Base-by-base conservation (phyloP, 2,113 vertebrate genomes). In the Sigmodon hispidus region DNA sequence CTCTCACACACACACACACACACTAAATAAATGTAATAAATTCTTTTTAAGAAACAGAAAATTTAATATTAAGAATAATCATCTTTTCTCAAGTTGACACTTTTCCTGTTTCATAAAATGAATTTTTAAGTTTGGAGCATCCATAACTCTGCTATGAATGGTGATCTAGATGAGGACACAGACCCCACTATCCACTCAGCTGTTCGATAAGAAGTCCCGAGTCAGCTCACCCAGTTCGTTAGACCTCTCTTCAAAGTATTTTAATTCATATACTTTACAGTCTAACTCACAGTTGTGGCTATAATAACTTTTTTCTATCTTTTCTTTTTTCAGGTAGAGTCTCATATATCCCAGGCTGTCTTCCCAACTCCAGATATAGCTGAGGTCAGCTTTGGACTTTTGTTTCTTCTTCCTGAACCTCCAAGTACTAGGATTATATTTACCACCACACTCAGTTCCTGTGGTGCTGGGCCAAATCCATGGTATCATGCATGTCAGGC, bases 201-300 rank as follows among this genome's bases (percentile, higher is more conserved):
- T 83, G 69, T 57, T 85, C 43, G 21, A 70, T 5, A 11, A 43
- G 65, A 89, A 93, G 89, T 21, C 90, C 55, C 43, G 31, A 22
- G 19, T 75, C 0, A 2, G 24, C 31, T n/a, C 24, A 34, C 36
- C 31, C 9, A 36, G 52, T 29, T 79, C 16, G 3, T 63, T 22
- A 17, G 26, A 57, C 92, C 15, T 76, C 10, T 55, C 61, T 75
- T 81, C 21, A 76, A n/a, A 91, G 72, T 72, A n/a, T 70, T 85
- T 63, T 91, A 91, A 80, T 76, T 86, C 87, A 67, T 85, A 26
- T 4, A 36, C 45, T 59, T 76, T 96, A n/a, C 10, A 45, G 89
- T 57, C 59, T 90, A 36, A 12, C 77, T 65, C 36, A 79, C 87
- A 43, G 12, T 55, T 59, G 29, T 4, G 4, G 7, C 43, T 85